Conservation (phyloP, 2,888 invertebrate species). For the Agrypnus murinus region DNA sequence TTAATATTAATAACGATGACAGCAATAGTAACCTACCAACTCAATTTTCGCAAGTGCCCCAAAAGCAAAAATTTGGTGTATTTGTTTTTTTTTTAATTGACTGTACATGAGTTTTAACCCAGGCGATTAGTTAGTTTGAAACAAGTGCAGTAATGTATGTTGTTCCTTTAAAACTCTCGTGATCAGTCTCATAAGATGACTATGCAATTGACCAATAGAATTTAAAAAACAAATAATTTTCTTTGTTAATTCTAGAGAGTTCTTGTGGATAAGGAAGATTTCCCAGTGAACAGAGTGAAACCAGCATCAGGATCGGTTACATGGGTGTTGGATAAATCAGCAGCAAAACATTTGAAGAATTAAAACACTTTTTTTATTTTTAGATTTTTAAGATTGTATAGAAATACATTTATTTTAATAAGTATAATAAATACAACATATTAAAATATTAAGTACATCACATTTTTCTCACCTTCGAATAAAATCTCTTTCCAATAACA, state of each 20-base stretch:
- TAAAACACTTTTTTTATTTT: conserved; percentile 37
- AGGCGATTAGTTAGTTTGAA: too few relatives aligned
- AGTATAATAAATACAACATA: conserved; percentile 67
- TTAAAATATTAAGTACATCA: conserved; percentile 72
- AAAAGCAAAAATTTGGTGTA: too few relatives aligned
- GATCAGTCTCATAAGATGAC: too few relatives aligned
- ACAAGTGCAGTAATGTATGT: too few relatives aligned
- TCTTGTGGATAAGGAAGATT: conserved; percentile 81
- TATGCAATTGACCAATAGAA: too few relatives aligned
- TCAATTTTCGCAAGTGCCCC: too few relatives aligned
- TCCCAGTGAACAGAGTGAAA: conserved; percentile 86
- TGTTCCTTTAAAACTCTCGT: too few relatives aligned
- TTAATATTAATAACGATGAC: too few relatives aligned
- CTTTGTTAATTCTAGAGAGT: conserved; percentile 78
- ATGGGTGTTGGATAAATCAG: conserved; percentile 77
- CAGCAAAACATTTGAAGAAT: conserved; percentile 66
- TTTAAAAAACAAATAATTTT: background rate
- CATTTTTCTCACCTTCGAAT: conserved; percentile 62
- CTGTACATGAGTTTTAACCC: too few relatives aligned
- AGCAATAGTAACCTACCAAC: too few relatives aligned
- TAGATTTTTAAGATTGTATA: conserved; percentile 55
- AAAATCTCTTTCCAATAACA: conserved; percentile 12
- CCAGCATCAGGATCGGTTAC: conserved; percentile 81
- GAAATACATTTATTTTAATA: conserved; percentile 63
- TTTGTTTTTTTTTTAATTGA: too few relatives aligned